Base-by-base conservation (phyloP, 2,113 vertebrate genomes). In the Microtus montanus region DNA sequence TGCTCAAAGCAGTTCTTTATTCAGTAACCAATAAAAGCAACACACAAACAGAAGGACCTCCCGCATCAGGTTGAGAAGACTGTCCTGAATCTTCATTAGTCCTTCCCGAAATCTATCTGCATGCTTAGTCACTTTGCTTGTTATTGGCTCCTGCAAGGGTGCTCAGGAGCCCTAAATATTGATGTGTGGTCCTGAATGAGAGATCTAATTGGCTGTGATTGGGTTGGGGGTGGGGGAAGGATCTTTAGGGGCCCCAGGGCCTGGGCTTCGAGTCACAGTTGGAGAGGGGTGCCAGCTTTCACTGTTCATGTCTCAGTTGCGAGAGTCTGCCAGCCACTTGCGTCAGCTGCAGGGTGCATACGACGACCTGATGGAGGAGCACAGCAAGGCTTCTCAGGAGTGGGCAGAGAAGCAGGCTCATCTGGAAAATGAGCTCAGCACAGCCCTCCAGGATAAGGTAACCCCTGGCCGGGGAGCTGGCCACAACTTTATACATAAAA, bases 371-470 rank as follows among this genome's bases (percentile, higher is more conserved):
- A 98, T 98, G 0, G 98, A 99, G 71, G 98, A 98, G 58, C 99
- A 99, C 92, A 97, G 95, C 4, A 91, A 95, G 4, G 97, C 98
- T 58, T 92, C 99, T 96, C 96, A 79, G 17, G 97, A 99, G 66
- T 98, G 98, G 33, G 91, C 44, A 28, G 97, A 96, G 41, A 98
- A 98, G 96, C 98, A 97, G 66, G 95, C 22, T 3, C 92, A 95
- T 10, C 97, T 99, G 9, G 98, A 99, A 96, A 98, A 83, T 0
- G 99, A 99, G 20, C 98, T 99, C 24, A 82, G 47, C 35, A 90
- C 97, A 41, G 98, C 98, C 28, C 94, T 98, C 7, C 97, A 98
- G 33, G 98, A 99, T 89, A 99, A 99, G 99, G 99, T 99, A 88
- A 97, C 93, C 11, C 35, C 38, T 33, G 12, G 7, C 68, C 2